Percentiles rank a stretch among this genome's conserved stretches.
Conservation (phyloP, 2,113 vertebrate genomes). For the Ophthalmolycus amberensis region DNA sequence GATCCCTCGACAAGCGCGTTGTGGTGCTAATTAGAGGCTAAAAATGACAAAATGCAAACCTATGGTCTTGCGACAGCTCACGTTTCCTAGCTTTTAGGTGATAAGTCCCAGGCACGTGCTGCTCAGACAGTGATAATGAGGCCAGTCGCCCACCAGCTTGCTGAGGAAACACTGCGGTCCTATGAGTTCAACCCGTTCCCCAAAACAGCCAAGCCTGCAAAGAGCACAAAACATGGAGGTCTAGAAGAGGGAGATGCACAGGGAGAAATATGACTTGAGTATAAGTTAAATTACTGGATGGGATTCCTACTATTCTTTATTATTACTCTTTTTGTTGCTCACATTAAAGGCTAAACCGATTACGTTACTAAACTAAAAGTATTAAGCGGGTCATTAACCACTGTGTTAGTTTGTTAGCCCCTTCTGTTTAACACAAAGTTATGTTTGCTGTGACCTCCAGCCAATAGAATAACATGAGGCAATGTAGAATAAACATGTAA, state of each 20-base stretch:
- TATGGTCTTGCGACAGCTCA: conserved; percentile 55
- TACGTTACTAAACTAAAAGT: background rate
- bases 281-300: background rate
- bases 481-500: no score
- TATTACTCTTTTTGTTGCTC: no score
- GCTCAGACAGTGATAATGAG: conserved; percentile 51
- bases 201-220: conserved; percentile 4
- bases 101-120: conserved; percentile 47
- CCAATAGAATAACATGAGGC: background rate
- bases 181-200: conserved; percentile 24
- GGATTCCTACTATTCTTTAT: background rate
- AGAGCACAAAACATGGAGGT: background rate
- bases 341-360: background rate
- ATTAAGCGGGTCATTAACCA: background rate
- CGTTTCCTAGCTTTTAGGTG: conserved; percentile 59
- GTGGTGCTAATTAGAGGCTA: conserved; percentile 49
- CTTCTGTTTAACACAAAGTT: background rate
- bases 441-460: background rate
- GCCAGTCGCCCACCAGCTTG: conserved; percentile 19
- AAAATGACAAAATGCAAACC: conserved; percentile 51
- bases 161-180: conserved; percentile 13
- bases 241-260: background rate
- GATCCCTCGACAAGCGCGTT: conserved; percentile 28
- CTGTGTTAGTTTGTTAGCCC: background rate
- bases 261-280: background rate